phyloP scores from a whole-genome alignment of 2,797 vertebrate species.

The Alosa sapidissima region DNA sequence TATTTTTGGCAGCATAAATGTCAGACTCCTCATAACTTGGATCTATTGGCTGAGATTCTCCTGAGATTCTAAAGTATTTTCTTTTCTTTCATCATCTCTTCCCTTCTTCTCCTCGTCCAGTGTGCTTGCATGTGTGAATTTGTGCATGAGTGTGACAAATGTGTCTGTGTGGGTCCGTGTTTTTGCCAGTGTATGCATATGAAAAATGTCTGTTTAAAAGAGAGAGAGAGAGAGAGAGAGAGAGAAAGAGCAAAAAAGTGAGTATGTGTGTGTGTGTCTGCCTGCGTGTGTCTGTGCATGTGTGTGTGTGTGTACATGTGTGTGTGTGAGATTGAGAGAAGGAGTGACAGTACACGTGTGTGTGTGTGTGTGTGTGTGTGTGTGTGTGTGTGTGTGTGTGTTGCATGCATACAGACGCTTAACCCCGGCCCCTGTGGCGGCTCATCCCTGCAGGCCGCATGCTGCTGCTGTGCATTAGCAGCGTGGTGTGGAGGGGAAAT shows the following conservation, averaged over 20 bases:
- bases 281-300: constrained; percentile 23
- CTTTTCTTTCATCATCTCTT: not conserved
- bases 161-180: not conserved
- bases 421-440: not conserved
- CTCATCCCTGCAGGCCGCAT: constrained; percentile 8
- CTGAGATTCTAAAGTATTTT: not conserved
- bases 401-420: not conserved
- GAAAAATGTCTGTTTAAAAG: not conserved
- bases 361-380: not conserved
- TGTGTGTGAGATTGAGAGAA: too few species aligned
- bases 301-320: not conserved
- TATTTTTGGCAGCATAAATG: constrained; percentile 5
- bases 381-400: not conserved
- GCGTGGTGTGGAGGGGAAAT: constrained; percentile 13
- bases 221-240: not conserved
- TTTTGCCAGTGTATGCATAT: not conserved
- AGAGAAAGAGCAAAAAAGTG: too few species aligned
- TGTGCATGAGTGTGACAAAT: not conserved
- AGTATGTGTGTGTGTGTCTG: not conserved
- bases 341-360: too few species aligned
- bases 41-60: not conserved
- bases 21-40: not conserved
- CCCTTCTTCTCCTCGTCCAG: not conserved
- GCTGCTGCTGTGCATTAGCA: constrained; percentile 29
- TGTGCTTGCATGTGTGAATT: not conserved